phyloP scores from a whole-genome alignment of 2,113 vertebrate genomes.

The Nicator chloris region DNA sequence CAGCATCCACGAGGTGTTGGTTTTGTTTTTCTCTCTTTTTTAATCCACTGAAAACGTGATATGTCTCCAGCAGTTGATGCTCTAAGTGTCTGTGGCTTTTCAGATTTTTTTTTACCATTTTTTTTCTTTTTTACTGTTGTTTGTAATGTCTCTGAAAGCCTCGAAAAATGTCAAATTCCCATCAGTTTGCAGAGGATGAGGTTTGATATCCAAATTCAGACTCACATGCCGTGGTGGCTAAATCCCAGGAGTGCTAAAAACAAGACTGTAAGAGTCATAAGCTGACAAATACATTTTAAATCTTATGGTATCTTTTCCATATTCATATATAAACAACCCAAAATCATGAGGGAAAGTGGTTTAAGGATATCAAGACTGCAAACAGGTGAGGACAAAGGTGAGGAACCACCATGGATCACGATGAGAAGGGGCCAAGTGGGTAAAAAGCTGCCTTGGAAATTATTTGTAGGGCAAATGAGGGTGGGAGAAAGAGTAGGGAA shows the following conservation, averaged over 20 bases:
- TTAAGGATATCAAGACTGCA: background rate
- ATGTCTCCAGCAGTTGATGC: background rate
- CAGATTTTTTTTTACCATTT: background rate
- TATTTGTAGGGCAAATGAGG: background rate
- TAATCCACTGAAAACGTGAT: background rate
- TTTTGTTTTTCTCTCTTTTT: background rate
- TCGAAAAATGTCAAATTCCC: background rate
- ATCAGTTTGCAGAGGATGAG: background rate
- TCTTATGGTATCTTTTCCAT: background rate
- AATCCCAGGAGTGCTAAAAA: background rate
- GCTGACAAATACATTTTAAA: background rate
- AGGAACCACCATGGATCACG: background rate
- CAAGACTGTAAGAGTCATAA: background rate
- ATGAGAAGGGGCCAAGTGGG: background rate
- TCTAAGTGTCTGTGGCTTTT: background rate
- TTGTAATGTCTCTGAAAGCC: background rate
- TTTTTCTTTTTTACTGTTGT: background rate
- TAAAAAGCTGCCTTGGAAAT: background rate
- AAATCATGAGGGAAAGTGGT: background rate
- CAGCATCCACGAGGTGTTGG: background rate
- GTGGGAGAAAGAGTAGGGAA: background rate
- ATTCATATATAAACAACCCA: background rate
- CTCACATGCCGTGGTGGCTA: background rate
- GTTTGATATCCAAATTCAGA: background rate
- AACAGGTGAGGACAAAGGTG: background rate